Conservation (phyloP, 2,113 vertebrate species). For the Bubo blakistoni region DNA sequence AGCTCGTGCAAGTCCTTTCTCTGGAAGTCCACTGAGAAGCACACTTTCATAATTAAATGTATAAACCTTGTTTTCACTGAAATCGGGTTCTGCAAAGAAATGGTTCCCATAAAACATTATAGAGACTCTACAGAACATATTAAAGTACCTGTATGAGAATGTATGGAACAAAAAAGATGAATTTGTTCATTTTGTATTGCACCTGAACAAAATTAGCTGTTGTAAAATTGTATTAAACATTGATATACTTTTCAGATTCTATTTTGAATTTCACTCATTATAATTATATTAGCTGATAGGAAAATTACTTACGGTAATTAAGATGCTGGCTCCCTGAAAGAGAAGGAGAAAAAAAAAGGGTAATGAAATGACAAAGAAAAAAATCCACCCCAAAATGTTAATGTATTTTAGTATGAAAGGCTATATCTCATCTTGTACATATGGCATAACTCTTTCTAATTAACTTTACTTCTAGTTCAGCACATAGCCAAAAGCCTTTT, state of each 20-base stretch:
- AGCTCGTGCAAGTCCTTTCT: constrained; percentile 52
- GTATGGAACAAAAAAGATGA: background rate
- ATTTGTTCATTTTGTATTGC: constrained; percentile 32
- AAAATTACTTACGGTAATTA: constrained; percentile 63
- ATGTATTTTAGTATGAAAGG: background rate
- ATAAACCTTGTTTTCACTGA: constrained; percentile 54
- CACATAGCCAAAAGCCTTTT: background rate
- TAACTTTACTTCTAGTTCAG: constrained; percentile 11
- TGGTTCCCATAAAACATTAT: constrained; percentile 20
- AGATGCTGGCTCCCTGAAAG: constrained; percentile 52
- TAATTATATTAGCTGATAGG: constrained; percentile 15
- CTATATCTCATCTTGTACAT: background rate
- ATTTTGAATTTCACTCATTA: constrained; percentile 50
- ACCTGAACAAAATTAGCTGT: constrained; percentile 31
- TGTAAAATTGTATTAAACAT: constrained; percentile 47
- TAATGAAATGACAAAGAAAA: constrained; percentile 9
- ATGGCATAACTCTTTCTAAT: background rate
- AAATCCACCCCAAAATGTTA: background rate
- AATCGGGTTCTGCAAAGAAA: constrained; percentile 58
- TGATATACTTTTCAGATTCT: constrained; percentile 2
- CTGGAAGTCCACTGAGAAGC: constrained; percentile 49
- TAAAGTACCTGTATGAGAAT: background rate
- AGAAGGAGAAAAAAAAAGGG: constrained; percentile 9
- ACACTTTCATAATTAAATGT: constrained; percentile 52
- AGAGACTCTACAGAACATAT: background rate